These are phyloP conservation scores for Agrypnia vestita DNA, from an alignment of 1,140 invertebrate genomes.

Conservation along the genomic window DNA sequence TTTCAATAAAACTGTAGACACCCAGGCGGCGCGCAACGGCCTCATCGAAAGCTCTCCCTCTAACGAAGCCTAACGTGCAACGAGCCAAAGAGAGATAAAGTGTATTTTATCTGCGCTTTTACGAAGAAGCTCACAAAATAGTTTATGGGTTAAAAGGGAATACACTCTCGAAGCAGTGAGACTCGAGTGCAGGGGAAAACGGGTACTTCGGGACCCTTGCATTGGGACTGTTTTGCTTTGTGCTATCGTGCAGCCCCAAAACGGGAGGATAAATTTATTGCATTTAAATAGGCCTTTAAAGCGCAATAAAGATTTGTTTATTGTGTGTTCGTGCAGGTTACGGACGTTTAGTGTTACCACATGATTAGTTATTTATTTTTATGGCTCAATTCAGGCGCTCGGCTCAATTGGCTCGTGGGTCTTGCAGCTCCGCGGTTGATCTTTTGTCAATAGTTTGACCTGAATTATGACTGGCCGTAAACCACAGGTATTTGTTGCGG, in stretches of 20 bases:
- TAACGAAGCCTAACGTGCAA: background rate
- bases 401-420: background rate
- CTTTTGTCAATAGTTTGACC: slow-evolving; percentile 17
- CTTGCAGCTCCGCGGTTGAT: background rate
- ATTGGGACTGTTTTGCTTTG: background rate
- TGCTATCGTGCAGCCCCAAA: background rate
- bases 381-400: slow-evolving; percentile 48
- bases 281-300: slow-evolving; percentile 73
- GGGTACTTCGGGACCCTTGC: slow-evolving; percentile 48
- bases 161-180: slow-evolving; percentile 27
- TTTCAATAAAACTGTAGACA: slow-evolving; percentile 60
- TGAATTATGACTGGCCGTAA: slow-evolving; percentile 25
- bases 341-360: slow-evolving; percentile 49
- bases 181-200: slow-evolving; percentile 63
- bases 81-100: slow-evolving; percentile 44
- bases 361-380: slow-evolving; percentile 58
- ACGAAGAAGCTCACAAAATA: slow-evolving; percentile 47
- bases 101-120: slow-evolving; percentile 14
- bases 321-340: slow-evolving; percentile 49
- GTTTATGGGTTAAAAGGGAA: slow-evolving; percentile 60
- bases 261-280: slow-evolving; percentile 66
- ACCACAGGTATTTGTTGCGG: slow-evolving; percentile 20
- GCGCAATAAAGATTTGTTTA: slow-evolving; percentile 74
- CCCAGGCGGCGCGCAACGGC: background rate
- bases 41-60: slow-evolving; percentile 37